Conservation (phyloP, 2,888 invertebrate species). For the Orthosia gothica region DNA sequence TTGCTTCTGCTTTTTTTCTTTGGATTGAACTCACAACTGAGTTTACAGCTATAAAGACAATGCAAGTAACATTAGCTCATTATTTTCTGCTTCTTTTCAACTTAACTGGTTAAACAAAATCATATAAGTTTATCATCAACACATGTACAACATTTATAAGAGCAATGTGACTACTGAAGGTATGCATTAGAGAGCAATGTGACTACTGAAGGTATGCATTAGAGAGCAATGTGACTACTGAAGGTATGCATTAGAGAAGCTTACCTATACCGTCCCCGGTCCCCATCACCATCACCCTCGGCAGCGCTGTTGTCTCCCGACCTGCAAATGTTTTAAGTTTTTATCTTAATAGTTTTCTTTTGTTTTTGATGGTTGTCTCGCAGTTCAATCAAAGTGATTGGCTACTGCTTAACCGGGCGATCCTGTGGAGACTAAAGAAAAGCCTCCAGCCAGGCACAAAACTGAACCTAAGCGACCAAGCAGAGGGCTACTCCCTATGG, state of each 20-base stretch:
- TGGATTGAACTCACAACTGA: background rate
- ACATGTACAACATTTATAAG: background rate
- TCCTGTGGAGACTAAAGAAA: no score
- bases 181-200: no score
- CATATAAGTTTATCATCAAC: background rate
- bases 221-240: background rate
- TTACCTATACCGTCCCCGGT: slow-evolving; percentile 82
- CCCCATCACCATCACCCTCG: slow-evolving; percentile 83
- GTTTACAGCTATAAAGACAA: background rate
- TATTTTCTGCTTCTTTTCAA: background rate
- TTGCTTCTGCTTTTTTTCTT: no score
- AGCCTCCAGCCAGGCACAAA: no score
- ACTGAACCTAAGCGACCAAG: no score
- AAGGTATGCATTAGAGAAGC: slow-evolving; percentile 34
- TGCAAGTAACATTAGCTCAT: background rate
- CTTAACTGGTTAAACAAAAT: background rate
- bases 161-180: no score
- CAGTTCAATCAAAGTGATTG: no score
- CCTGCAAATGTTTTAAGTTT: slow-evolving; percentile 59
- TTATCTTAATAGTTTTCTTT: no score
- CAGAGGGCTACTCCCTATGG: no score
- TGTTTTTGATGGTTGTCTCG: no score
- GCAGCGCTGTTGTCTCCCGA: slow-evolving; percentile 81
- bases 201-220: no score
- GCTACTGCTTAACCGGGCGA: no score